Percentiles rank a stretch among this genome's conserved stretches.
These are phyloP conservation scores for Hippocampus zosterae DNA, from an alignment of 2,113 vertebrate species.

Conservation along the genomic window DNA sequence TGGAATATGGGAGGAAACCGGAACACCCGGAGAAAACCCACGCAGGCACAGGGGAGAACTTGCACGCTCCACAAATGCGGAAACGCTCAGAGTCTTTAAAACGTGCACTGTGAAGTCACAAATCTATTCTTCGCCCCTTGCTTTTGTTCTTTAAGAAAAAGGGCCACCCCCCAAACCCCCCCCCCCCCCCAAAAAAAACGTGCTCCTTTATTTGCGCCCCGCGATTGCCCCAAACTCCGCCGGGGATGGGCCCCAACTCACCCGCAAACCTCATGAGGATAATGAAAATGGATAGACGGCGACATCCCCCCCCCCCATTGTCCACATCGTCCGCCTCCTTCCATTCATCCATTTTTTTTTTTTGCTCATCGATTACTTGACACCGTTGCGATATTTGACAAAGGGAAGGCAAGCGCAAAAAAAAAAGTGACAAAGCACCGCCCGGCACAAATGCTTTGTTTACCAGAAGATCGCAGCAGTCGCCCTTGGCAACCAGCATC, in stretches of 20 bases:
- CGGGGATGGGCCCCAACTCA: no score
- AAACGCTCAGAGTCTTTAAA: background rate
- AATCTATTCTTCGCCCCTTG: no score
- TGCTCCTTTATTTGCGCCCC: background rate
- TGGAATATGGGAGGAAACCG: no score
- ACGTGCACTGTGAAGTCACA: no score
- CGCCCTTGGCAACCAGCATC: slow-evolving; percentile 69
- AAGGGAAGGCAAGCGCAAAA: slow-evolving; percentile 1
- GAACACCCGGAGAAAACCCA: no score
- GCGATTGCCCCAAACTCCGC: background rate
- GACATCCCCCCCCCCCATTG: background rate
- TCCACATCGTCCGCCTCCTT: background rate
- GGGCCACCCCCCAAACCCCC: no score
- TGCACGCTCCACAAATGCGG: background rate
- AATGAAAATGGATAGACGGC: background rate
- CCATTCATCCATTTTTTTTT: slow-evolving; percentile 11
- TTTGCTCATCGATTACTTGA: slow-evolving; percentile 20
- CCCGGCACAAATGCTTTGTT: slow-evolving; percentile 56
- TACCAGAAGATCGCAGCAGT: slow-evolving; percentile 65
- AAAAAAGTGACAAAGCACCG: slow-evolving; percentile 18
- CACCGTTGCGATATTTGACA: background rate
- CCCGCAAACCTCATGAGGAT: no score
- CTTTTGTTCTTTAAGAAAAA: no score
- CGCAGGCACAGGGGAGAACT: no score
- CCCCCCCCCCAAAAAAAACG: no score